Conservation (phyloP, 2,888 invertebrate genomes). For the Rhagium mordax region DNA sequence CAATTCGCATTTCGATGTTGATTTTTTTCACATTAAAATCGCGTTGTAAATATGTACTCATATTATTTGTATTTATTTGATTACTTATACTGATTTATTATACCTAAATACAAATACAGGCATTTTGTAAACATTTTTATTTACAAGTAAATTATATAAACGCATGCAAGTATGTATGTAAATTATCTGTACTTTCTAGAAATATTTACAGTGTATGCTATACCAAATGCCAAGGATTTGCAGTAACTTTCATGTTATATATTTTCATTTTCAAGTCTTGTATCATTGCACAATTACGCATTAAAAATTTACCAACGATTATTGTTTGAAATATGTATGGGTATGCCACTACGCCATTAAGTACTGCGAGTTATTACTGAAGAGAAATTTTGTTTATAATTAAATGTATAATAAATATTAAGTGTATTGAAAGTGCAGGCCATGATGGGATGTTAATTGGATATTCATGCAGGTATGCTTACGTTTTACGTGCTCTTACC, state of each 20-base stretch:
- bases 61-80: too few relatives aligned
- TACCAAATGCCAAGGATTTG: not conserved
- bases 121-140: not conserved
- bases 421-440: not conserved
- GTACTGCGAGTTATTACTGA: not conserved
- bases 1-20: too few relatives aligned
- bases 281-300: not conserved
- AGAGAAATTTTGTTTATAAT: conserved; percentile 1
- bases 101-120: not conserved
- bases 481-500: too few relatives aligned
- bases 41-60: not conserved
- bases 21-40: too few relatives aligned
- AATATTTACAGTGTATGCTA: conserved; percentile 2
- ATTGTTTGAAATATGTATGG: not conserved
- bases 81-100: not conserved
- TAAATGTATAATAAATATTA: not conserved
- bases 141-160: too few relatives aligned
- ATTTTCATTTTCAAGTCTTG: not conserved
- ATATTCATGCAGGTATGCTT: too few relatives aligned
- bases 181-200: not conserved
- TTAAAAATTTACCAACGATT: not conserved
- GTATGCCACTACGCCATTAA: not conserved
- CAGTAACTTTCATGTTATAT: not conserved
- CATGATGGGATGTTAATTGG: not conserved
- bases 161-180: not conserved